These are phyloP conservation scores for Pomatostomus ruficeps DNA, from an alignment of 2,113 vertebrate genomes.

Conservation along the genomic window DNA sequence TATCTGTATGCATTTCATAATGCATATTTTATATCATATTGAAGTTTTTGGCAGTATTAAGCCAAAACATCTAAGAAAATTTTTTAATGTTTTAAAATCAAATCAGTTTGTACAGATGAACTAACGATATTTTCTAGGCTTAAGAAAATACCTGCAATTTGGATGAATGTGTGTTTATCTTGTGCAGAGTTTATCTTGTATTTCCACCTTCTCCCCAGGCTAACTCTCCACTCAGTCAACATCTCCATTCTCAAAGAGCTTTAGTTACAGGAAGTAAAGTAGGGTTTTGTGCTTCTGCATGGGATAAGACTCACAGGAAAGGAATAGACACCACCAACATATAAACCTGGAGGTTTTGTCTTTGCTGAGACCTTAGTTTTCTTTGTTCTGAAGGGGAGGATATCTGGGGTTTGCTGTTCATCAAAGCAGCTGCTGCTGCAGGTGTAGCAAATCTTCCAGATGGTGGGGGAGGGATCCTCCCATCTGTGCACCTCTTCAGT, in stretches of 20 bases:
- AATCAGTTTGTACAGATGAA: not conserved
- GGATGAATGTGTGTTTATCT: not conserved
- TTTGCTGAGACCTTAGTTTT: not conserved
- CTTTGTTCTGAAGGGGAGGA: not conserved
- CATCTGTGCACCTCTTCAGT: not conserved
- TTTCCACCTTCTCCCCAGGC: not conserved
- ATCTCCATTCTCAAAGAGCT: not conserved
- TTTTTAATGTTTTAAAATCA: not conserved
- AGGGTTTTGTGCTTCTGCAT: not conserved
- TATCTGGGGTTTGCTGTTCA: not conserved
- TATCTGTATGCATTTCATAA: not conserved
- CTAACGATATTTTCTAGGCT: not conserved
- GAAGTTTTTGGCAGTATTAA: not conserved
- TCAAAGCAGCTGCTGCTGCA: not conserved
- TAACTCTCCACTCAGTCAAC: not conserved
- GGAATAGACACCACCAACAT: not conserved
- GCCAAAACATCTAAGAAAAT: not conserved
- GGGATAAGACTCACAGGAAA: not conserved
- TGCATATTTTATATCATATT: not conserved
- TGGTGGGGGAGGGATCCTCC: not conserved
- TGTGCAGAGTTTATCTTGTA: not conserved
- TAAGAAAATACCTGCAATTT: not conserved
- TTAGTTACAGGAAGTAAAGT: not conserved
- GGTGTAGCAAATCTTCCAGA: not conserved
- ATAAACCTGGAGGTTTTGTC: not conserved